Conservation (phyloP, 2,888 invertebrate genomes). For the Biston stratarius region DNA sequence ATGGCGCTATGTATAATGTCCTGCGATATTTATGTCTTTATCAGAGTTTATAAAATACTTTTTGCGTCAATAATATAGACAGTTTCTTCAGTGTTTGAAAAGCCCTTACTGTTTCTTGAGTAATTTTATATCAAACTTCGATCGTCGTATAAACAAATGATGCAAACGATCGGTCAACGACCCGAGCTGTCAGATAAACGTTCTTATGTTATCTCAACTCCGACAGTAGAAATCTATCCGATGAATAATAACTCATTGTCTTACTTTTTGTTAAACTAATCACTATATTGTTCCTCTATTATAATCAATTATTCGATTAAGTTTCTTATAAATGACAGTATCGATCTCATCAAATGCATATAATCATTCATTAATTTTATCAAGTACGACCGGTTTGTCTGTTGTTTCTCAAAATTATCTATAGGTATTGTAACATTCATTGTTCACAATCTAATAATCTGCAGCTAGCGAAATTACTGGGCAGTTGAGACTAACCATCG, state of each 20-base stretch:
- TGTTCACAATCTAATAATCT: conserved; percentile 53
- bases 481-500: no score
- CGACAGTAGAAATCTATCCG: conserved; percentile 79
- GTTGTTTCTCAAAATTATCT: conserved; percentile 49
- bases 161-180: conserved; percentile 74
- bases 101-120: conserved; percentile 22
- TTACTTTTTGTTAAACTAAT: conserved; percentile 84
- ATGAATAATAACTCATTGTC: conserved; percentile 85
- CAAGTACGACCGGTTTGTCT: background rate
- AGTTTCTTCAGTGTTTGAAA: background rate
- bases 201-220: conserved; percentile 65
- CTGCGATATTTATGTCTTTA: no score
- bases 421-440: conserved; percentile 52
- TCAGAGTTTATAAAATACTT: no score
- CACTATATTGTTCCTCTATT: conserved; percentile 84
- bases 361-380: conserved; percentile 70
- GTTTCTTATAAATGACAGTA: conserved; percentile 79
- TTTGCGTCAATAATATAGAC: no score
- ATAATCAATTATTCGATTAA: conserved; percentile 86
- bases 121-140: conserved; percentile 68
- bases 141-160: conserved; percentile 83
- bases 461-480: no score
- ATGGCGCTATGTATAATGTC: no score
- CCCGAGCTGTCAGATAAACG: conserved; percentile 71
- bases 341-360: conserved; percentile 71